Evolutionary conservation across 2,797 vertebrate species (phyloP).

Genomic region (Karalla daura): DNA sequence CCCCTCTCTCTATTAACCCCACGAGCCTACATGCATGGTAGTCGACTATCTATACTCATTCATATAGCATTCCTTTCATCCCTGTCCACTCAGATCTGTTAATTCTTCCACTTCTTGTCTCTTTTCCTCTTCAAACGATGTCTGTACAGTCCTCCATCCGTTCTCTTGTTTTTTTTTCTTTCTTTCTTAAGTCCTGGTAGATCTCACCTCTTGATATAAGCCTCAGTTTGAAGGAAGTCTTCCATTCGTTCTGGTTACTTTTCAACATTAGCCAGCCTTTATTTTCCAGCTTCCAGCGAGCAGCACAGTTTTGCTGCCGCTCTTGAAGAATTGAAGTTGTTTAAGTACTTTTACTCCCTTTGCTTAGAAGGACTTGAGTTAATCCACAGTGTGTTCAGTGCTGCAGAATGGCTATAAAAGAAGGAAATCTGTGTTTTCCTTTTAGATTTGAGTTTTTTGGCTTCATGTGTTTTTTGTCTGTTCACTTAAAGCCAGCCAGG

Average conservation of each 20-base stretch:
- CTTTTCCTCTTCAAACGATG: constrained; percentile 25
- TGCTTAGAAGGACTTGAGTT: constrained; percentile 8
- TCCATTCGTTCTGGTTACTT: constrained; percentile 37
- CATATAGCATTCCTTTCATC: constrained; percentile 50
- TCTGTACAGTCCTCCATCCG: neutral
- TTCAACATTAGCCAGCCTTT: constrained; percentile 28
- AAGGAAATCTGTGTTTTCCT: constrained; percentile 5
- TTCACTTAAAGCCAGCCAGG: constrained; percentile 88
- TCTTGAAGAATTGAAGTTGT: constrained; percentile 29
- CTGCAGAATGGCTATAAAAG: constrained; percentile 11
- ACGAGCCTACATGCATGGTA: constrained; percentile 71
- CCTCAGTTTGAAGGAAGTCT: constrained; percentile 42
- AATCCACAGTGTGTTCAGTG: constrained; percentile 25
- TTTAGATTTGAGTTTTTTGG: constrained; percentile 52
- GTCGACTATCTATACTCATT: constrained; percentile 77
- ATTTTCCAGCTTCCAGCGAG: constrained; percentile 20
- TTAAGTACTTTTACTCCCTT: constrained; percentile 31
- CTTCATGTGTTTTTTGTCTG: constrained; percentile 52
- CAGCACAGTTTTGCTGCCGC: constrained; percentile 21
- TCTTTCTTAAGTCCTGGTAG: constrained; percentile 14
- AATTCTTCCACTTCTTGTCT: constrained; percentile 31
- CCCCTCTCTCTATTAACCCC: constrained; percentile 42
- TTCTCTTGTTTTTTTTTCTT: constrained; percentile 15
- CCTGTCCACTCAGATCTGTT: constrained; percentile 37
- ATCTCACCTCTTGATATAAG: constrained; percentile 38